A percentile compares a stretch with the other conserved stretches of the same genome.
Conservation (phyloP, 2,888 invertebrate species). For the Agrochola lychnidis region DNA sequence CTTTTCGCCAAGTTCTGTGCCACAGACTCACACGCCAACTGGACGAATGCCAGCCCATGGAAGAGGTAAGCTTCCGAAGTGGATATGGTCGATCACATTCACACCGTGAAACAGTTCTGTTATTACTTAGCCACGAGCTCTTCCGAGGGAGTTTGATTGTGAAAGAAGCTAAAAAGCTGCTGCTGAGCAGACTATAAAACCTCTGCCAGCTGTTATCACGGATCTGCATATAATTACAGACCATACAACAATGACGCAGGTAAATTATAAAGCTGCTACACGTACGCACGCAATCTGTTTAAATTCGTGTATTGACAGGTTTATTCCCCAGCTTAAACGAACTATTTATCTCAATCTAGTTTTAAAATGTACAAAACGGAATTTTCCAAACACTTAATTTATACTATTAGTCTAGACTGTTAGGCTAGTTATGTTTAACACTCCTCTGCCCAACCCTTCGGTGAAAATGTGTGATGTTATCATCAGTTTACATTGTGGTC, state of each 20-base stretch:
- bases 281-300: conserved; percentile 18
- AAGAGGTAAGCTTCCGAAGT: neutral
- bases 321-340: conserved; percentile 17
- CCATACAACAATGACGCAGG: conserved; percentile 17
- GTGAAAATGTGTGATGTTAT: neutral
- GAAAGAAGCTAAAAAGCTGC: neutral
- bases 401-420: neutral
- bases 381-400: conserved; percentile 2
- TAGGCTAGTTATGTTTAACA: neutral
- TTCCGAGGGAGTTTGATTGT: neutral
- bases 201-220: neutral
- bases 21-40: neutral
- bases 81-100: neutral
- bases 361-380: conserved; percentile 1
- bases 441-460: neutral
- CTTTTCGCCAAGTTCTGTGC: neutral
- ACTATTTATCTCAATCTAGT: conserved; percentile 19
- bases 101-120: too few relatives aligned
- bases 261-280: conserved; percentile 12
- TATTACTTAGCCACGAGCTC: too few relatives aligned
- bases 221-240: conserved; percentile 12
- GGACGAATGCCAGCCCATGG: neutral
- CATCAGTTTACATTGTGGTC: too few relatives aligned
- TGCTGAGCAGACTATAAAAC: neutral
- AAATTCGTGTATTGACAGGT: conserved; percentile 31